These are phyloP conservation scores for Amblyjoppa proteus DNA, from an alignment of 2,888 invertebrate genomes.

Conservation along the genomic window DNA sequence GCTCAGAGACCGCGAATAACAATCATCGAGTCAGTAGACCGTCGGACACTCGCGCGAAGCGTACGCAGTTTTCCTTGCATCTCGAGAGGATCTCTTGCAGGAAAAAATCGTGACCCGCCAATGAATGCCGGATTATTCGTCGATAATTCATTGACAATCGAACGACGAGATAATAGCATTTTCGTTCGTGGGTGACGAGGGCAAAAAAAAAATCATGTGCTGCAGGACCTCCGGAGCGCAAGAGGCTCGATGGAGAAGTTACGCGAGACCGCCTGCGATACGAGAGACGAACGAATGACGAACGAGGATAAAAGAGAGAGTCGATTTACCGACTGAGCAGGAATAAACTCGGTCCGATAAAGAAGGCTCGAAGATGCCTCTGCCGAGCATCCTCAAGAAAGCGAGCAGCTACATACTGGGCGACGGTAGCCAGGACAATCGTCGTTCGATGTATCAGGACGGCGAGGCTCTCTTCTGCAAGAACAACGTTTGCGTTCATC, in stretches of 20 bases:
- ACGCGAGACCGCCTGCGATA: background rate
- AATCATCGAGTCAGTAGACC: constrained; percentile 59
- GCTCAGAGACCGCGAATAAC: constrained; percentile 38
- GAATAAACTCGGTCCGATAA: background rate
- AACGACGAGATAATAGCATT: background rate
- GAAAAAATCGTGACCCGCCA: background rate
- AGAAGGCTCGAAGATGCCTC: constrained; percentile 87
- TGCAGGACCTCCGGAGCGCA: background rate
- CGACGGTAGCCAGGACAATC: constrained; percentile 87
- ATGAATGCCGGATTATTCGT: background rate
- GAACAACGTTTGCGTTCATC: constrained; percentile 99
- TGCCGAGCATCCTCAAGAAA: constrained; percentile 91
- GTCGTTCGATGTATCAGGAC: constrained; percentile 88
- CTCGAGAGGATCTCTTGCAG: background rate
- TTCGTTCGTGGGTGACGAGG: background rate
- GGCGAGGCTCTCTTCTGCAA: constrained; percentile 96
- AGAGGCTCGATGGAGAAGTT: constrained; percentile 9
- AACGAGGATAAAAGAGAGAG: constrained; percentile 8
- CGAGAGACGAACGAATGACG: constrained; percentile 14
- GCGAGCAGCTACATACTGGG: constrained; percentile 93
- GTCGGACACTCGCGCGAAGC: constrained; percentile 52
- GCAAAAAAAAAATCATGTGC: background rate
- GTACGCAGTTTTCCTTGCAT: constrained; percentile 5
- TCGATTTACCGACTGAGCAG: background rate
- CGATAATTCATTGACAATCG: background rate